phyloP scores from a whole-genome alignment of 2,113 vertebrate genomes.

The Anthoscopus minutus region DNA sequence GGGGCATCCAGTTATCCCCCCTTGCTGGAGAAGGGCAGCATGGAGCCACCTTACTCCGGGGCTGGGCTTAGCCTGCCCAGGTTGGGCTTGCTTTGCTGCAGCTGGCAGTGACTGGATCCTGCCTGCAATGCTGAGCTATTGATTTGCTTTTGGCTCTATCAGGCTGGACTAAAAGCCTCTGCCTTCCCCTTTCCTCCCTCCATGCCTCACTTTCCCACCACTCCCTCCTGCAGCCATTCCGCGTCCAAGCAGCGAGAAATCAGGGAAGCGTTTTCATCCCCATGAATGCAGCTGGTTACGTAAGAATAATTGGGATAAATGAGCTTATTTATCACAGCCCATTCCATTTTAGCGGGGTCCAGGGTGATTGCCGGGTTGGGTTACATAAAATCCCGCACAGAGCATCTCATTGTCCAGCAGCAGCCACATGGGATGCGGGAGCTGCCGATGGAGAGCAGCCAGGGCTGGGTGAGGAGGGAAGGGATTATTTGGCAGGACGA shows the following conservation, averaged over 20 bases:
- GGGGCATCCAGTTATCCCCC: background rate
- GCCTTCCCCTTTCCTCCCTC: background rate
- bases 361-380: background rate
- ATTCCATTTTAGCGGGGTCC: background rate
- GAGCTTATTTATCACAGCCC: conserved; percentile 48
- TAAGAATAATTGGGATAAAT: conserved; percentile 62
- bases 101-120: background rate
- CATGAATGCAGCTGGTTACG: conserved; percentile 39
- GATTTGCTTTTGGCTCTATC: background rate
- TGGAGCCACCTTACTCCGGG: background rate
- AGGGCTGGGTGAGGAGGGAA: background rate
- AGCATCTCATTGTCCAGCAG: background rate
- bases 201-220: background rate
- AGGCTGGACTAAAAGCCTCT: background rate
- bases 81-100: background rate
- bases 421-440: background rate
- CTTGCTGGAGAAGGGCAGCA: background rate
- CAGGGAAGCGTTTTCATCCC: conserved; percentile 32
- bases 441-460: background rate
- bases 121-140: background rate
- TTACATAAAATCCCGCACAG: conserved; percentile 50
- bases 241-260: background rate
- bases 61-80: background rate
- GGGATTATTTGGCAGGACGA: background rate
- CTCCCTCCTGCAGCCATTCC: background rate